These are phyloP conservation scores for Novumbra hubbsi DNA, from an alignment of 2,797 vertebrate species.

Conservation along the genomic window DNA sequence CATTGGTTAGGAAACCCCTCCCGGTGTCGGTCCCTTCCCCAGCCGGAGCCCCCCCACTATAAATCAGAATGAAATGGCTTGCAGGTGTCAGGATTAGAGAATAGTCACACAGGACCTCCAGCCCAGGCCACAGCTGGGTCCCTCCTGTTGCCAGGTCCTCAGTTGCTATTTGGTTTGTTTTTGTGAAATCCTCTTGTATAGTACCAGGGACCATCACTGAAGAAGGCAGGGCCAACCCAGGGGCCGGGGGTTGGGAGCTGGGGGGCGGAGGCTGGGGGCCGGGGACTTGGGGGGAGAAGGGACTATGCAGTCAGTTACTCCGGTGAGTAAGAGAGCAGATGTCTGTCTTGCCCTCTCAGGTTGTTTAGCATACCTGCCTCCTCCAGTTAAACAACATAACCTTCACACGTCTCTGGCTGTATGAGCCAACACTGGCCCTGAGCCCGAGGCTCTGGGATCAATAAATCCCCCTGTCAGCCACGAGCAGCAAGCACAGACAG, in stretches of 20 bases:
- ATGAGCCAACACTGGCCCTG: constrained; percentile 67
- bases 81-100: constrained; percentile 98
- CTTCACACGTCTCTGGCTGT: constrained; percentile 69
- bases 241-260: constrained; percentile 16
- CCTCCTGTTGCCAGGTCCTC: constrained; percentile 85
- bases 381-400: constrained; percentile 75
- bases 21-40: constrained; percentile 71
- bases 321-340: constrained; percentile 80
- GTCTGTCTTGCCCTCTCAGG: constrained; percentile 73
- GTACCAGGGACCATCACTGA: constrained; percentile 47
- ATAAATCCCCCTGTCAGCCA: constrained; percentile 40
- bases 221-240: constrained; percentile 18
- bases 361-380: constrained; percentile 80
- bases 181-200: constrained; percentile 48
- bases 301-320: constrained; percentile 68
- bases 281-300: constrained; percentile 54
- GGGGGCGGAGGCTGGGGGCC: constrained; percentile 55
- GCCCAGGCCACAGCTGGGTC: constrained; percentile 88
- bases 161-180: constrained; percentile 84
- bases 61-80: constrained; percentile 98
- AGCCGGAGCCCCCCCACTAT: constrained; percentile 86
- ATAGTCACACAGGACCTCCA: constrained; percentile 84
- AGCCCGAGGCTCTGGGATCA: constrained; percentile 36
- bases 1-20: constrained; percentile 89
- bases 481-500: constrained; percentile 23